phyloP scores from a whole-genome alignment of 2,797 vertebrate species.

The Anniella stebbinsi region DNA sequence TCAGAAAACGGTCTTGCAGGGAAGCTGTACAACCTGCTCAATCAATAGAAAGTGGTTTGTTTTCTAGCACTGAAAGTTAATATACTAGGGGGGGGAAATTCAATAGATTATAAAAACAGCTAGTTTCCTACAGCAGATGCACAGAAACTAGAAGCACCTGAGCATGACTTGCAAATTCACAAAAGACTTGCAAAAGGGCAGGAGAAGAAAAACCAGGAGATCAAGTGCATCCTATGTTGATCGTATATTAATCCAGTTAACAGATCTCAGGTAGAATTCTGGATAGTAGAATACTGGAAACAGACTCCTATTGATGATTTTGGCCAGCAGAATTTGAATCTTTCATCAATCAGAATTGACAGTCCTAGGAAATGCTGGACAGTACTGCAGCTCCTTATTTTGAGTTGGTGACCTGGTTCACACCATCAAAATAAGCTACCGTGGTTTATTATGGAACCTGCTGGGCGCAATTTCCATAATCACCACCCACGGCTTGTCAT shows the following conservation, averaged over 20 bases:
- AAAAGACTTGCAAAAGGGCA: neutral
- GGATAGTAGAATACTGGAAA: neutral
- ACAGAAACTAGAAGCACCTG: neutral
- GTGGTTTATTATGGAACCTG: no score
- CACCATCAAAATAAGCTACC: no score
- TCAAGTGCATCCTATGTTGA: neutral
- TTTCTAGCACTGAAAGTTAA: neutral
- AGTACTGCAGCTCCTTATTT: neutral
- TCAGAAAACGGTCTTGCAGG: slow-evolving; percentile 92
- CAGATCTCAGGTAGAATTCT: neutral
- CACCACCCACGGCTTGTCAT: no score
- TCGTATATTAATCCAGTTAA: neutral
- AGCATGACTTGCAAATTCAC: neutral
- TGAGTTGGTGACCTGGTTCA: neutral
- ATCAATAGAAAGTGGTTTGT: slow-evolving; percentile 22
- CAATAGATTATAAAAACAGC: neutral
- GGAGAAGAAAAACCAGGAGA: neutral
- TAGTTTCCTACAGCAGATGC: neutral
- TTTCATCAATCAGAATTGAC: neutral
- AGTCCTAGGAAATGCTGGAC: neutral
- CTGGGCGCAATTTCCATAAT: no score
- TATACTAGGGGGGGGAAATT: neutral
- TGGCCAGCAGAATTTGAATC: neutral
- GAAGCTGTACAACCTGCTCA: slow-evolving; percentile 89
- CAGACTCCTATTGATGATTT: neutral